These are phyloP conservation scores for Spongilla lacustris DNA, from an alignment of 37 sponge, comb jelly and placozoan genomes.

Conservation along the genomic window DNA sequence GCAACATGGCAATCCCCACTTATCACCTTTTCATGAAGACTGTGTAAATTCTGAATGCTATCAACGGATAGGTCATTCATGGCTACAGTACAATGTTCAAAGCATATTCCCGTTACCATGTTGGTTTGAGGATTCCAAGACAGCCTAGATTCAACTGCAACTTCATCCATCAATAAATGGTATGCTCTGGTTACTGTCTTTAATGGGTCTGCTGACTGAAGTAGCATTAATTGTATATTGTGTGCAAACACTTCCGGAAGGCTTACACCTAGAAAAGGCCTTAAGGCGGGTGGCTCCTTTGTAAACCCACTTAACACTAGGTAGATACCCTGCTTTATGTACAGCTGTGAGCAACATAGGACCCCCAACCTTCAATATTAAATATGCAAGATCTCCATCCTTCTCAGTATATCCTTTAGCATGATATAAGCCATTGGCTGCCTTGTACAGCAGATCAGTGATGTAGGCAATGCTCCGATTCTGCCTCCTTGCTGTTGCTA, in stretches of 20 bases:
- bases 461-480: too few species aligned
- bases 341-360: neutral
- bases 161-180: constrained; percentile 1
- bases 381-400: neutral
- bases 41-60: neutral
- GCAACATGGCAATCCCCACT: neutral
- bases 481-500: too few species aligned
- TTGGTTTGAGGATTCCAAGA: neutral
- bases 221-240: too few species aligned
- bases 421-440: constrained; percentile 1
- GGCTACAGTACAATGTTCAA: neutral
- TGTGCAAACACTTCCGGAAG: too few species aligned
- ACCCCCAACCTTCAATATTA: neutral
- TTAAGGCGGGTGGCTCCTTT: neutral
- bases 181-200: too few species aligned
- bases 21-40: neutral
- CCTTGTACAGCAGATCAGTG: too few species aligned
- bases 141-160: neutral
- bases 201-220: too few species aligned
- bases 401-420: neutral
- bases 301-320: neutral
- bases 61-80: neutral
- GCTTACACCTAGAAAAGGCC: too few species aligned
- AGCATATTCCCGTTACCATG: neutral
- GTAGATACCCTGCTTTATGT: neutral